Evolutionary conservation across 2,113 vertebrate genomes (phyloP), one percentile per base, ranked within the genome.

Genomic region (Scolopax mira): DNA sequence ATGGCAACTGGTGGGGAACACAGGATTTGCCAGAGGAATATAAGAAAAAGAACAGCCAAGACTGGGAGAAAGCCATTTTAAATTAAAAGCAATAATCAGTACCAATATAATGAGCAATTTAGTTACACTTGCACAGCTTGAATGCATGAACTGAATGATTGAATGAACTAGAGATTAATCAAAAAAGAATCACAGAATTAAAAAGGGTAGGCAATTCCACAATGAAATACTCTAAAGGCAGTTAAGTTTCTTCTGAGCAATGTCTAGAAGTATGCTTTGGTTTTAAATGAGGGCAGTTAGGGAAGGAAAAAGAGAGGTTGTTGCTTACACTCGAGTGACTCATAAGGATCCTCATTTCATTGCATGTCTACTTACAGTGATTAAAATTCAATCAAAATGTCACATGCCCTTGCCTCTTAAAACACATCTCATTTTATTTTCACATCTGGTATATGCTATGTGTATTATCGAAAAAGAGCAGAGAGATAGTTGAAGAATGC

Each of bases 341-440:
- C 92, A 77, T 93, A 96, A 95, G 82, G 80, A 95, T 83, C 88
- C 30, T 72, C 58, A 96, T 93, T 96, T 94, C 88, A 93, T 35
- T 95, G 77, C 80, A 73, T 35, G 70, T 85, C 92, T 95, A 85
- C 83, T 94, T 93, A 90, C 31, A 61, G 79, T 82, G 90, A 96
- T 92, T 94, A 94, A 91, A 95, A 94, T 79, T 85, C 83, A 85
- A 95, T 90, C 80, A 93, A 85, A 93, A 86, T 86, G 81, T 71
- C 91, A 92, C 35, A 80, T 64, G 52, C 35, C 65, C 61, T 66
- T 72, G 80, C 75, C 60, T 94, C 42, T 65, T 90, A 81, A 89
- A 94, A 83, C 61, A 85, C 39, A 90, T 85, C 62, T 88, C 85
- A 85, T 91, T 94, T 93, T 92, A 79, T 57, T 97, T 89, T 94